Evolutionary conservation across 2,888 invertebrate species (phyloP), one percentile per base, ranked within the genome.

Genomic region (Pediacus dermestoides): DNA sequence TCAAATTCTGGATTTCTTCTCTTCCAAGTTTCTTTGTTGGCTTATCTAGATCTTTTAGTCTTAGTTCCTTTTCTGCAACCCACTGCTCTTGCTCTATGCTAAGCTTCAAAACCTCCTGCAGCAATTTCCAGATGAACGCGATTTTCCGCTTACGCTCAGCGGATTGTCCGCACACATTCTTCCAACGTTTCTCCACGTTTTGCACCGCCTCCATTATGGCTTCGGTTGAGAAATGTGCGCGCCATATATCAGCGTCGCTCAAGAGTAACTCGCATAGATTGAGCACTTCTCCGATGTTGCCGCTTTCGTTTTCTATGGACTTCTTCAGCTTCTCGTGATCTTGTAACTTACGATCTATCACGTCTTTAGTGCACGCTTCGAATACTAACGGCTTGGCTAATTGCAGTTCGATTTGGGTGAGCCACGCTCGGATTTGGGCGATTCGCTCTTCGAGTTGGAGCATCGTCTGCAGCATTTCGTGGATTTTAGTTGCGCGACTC

Each of bases 181-280:
- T 85, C 89, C 89, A 89, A 46, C 88, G 78, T 59, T 79, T 81
- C 55, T 88, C 88, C 7, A 89, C 71, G 39, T 80, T 81, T 34
- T 84, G 80, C 33, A 82, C 78, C 0, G 84, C 81, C 0, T 72
- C 71, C 15, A 77, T 78, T 7, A 88, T 72, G 34, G 79, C 78
- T 21, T 82, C 78, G 0, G 81, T 78, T 45, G 85, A 81, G 34
- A 87, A 81, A 51, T 85, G 80, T 0, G 80, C 78, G 56, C 82
- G 83, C 66, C 81, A 78, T 0, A 80, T 74, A 50, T 87, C 85
- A 2, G 82, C 78, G 55, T 89, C 88, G 54, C 77, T 84, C 28
- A 88, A 70, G 1, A 89, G 69, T 28, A 87, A 74, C 55, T 89
- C 87, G 55, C 88, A 87, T 9, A 86, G 75, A 59, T 87, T 88